These are phyloP conservation scores for Cygnus atratus DNA, from an alignment of 2,113 vertebrate genomes.

Conservation along the genomic window DNA sequence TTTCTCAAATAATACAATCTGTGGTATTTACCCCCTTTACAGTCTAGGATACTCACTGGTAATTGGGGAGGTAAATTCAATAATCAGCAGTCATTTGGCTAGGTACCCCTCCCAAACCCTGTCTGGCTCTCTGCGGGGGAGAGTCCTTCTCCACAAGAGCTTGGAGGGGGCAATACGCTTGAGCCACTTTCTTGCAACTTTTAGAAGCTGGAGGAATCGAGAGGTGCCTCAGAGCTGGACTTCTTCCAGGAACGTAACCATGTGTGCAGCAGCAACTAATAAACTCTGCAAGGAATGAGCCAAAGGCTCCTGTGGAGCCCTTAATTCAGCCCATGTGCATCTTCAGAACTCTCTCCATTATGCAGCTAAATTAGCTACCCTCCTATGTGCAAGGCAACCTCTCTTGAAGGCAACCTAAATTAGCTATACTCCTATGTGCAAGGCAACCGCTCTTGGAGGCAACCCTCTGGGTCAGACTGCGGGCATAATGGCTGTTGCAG, in stretches of 20 bases:
- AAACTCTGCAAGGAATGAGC: slow-evolving; percentile 43
- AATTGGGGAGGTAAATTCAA: slow-evolving; percentile 44
- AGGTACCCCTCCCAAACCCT: background rate
- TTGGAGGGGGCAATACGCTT: background rate
- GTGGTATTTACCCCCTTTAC: slow-evolving; percentile 33
- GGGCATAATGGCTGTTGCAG: background rate
- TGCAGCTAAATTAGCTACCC: slow-evolving; percentile 26
- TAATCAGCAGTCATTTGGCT: slow-evolving; percentile 31
- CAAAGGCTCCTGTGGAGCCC: background rate
- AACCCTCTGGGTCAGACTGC: background rate
- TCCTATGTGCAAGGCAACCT: background rate
- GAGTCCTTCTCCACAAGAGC: background rate
- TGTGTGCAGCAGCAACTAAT: slow-evolving; percentile 58
- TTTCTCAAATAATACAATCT: slow-evolving; percentile 48
- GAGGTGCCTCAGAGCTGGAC: slow-evolving; percentile 54
- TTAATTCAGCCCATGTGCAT: slow-evolving; percentile 67
- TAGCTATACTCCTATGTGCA: background rate
- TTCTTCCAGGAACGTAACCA: slow-evolving; percentile 50
- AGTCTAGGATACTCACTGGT: background rate
- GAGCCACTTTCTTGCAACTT: slow-evolving; percentile 21
- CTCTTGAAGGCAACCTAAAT: slow-evolving; percentile 5
- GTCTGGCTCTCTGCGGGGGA: slow-evolving; percentile 38
- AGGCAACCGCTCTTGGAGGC: background rate
- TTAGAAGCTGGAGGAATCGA: slow-evolving; percentile 21
- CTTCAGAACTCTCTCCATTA: slow-evolving; percentile 29